Conservation (phyloP, 1,140 invertebrate species). For the Pseudachorutes palmiensis region DNA sequence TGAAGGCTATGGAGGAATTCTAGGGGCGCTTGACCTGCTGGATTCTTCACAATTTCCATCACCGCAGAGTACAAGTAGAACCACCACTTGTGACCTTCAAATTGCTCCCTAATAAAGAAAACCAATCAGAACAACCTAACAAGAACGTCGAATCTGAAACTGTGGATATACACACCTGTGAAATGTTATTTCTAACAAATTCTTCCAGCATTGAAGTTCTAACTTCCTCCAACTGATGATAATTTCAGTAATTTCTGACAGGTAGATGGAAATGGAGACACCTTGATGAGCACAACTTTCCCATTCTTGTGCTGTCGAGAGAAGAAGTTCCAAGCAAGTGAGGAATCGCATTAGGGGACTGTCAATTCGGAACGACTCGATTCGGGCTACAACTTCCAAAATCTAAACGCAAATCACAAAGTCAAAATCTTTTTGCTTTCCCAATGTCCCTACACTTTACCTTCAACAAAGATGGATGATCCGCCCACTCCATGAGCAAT, state of each 20-base stretch:
- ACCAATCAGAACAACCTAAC: too few species aligned
- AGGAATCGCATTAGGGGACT: constrained; percentile 79
- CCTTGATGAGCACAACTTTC: constrained; percentile 78
- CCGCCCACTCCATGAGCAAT: constrained; percentile 75
- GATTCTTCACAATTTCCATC: constrained; percentile 46
- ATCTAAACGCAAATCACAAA: constrained; percentile 47
- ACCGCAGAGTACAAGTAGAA: constrained; percentile 68
- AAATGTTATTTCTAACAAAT: constrained; percentile 54
- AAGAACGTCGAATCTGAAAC: too few species aligned
- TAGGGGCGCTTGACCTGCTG: constrained; percentile 45
- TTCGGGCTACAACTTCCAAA: constrained; percentile 59
- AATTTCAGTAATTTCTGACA: constrained; percentile 62
- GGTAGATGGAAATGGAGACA: constrained; percentile 66
- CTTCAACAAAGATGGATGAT: constrained; percentile 75
- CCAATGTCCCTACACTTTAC: constrained; percentile 53
- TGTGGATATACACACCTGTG: too few species aligned
- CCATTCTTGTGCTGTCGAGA: constrained; percentile 69
- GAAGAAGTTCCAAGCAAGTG: constrained; percentile 78
- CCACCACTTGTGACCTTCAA: constrained; percentile 73
- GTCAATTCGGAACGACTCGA: constrained; percentile 67
- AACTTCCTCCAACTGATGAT: constrained; percentile 86
- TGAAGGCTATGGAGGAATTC: constrained; percentile 49
- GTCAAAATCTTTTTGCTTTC: constrained; percentile 8
- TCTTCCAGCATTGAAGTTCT: constrained; percentile 79
- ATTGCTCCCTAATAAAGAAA: constrained; percentile 48